Percentiles rank a stretch among this genome's conserved stretches.
phyloP scores from a whole-genome alignment of 92 coral and sea anemone species.

The Umimayanthus kanabou region DNA sequence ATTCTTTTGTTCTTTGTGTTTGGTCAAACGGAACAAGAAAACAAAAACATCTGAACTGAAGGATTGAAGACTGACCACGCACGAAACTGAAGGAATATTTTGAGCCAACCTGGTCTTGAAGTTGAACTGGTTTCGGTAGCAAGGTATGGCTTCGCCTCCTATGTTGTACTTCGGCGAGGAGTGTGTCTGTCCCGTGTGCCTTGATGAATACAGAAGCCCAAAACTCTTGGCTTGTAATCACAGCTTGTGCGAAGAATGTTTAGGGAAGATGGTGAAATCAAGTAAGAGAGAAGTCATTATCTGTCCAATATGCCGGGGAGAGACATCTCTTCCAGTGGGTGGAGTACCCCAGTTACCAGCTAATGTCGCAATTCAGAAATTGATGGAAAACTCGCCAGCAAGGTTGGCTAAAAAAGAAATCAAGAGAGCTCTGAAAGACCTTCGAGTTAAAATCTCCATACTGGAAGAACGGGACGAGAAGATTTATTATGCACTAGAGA shows the following conservation, averaged over 20 bases:
- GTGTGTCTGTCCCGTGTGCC: constrained; percentile 66
- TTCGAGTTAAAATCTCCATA: constrained; percentile 43
- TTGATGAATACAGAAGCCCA: constrained; percentile 72
- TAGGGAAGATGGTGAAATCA: constrained; percentile 61
- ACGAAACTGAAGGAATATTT: neutral
- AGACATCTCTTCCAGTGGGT: constrained; percentile 52
- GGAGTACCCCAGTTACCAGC: constrained; percentile 66
- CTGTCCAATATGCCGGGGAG: constrained; percentile 77
- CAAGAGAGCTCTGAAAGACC: constrained; percentile 55
- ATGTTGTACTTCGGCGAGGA: constrained; percentile 51
- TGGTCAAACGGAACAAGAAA: neutral
- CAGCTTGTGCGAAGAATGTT: constrained; percentile 68
- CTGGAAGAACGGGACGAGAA: constrained; percentile 52
- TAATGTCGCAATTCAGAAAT: constrained; percentile 47
- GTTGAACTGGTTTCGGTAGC: neutral
- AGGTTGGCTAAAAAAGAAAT: constrained; percentile 65
- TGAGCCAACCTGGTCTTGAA: neutral
- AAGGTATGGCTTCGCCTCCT: constrained; percentile 13
- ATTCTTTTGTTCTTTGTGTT: constrained; percentile 17
- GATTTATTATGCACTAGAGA: constrained; percentile 47
- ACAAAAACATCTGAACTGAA: neutral
- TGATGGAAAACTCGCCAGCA: constrained; percentile 69
- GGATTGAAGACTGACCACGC: neutral
- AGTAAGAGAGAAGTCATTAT: constrained; percentile 14
- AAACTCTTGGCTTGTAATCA: constrained; percentile 67